Evolutionary conservation across 2,888 invertebrate species (phyloP).

Genomic region (Perithous albicinctus): DNA sequence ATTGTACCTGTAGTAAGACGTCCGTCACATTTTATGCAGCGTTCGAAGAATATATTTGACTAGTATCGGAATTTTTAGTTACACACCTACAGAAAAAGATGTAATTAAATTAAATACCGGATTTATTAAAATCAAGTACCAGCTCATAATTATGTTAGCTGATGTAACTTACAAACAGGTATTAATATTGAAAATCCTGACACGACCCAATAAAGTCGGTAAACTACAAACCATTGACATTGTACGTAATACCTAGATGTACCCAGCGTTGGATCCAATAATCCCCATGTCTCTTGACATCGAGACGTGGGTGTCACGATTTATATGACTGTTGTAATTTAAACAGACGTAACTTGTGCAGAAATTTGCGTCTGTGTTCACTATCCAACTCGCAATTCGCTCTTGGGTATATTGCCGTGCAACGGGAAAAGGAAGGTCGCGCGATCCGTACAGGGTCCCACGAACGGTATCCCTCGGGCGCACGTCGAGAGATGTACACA

Average conservation of each 20-base stretch:
- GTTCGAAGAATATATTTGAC: too few species aligned
- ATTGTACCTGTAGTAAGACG: background rate
- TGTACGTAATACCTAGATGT: background rate
- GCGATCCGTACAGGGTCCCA: conserved; percentile 38
- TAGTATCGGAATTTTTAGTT: too few species aligned
- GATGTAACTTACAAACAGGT: too few species aligned
- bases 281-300: background rate
- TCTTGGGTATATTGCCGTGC: conserved; percentile 38
- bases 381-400: conserved; percentile 46
- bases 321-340: conserved; percentile 33
- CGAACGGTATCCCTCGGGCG: conserved; percentile 47
- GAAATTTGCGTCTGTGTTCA: conserved; percentile 39
- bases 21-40: background rate
- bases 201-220: too few species aligned
- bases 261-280: background rate
- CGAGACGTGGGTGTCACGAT: conserved; percentile 26
- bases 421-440: conserved; percentile 54
- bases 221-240: background rate
- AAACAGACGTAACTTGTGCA: conserved; percentile 28
- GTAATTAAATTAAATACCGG: too few species aligned
- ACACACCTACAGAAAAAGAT: too few species aligned
- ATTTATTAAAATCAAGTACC: too few species aligned
- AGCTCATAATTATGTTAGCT: too few species aligned
- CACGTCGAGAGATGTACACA: conserved; percentile 39
- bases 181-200: background rate